phyloP scores from a whole-genome alignment of 2,797 vertebrate species.

The Naso thynnoides region DNA sequence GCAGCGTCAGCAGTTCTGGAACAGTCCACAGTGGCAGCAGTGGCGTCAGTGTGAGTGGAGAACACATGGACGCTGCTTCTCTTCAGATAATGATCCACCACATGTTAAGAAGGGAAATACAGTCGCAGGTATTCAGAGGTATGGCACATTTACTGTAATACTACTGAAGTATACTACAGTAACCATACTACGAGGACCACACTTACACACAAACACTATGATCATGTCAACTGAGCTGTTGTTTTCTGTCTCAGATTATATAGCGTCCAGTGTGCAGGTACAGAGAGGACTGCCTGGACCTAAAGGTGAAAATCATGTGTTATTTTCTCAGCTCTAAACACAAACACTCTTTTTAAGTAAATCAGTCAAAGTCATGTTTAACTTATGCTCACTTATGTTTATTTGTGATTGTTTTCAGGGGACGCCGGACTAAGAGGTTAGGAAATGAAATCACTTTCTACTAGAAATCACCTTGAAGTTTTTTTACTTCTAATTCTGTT shows the following conservation, averaged over 20 bases:
- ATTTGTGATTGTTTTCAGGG: conserved; percentile 62
- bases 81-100: conserved; percentile 81
- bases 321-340: not conserved
- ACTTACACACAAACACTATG: conserved; percentile 1
- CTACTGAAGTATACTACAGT: too few relatives aligned
- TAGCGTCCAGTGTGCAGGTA: conserved; percentile 67
- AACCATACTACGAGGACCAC: too few relatives aligned
- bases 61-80: conserved; percentile 46
- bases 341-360: not conserved
- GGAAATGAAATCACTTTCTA: conserved; percentile 1
- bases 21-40: not conserved
- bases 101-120: conserved; percentile 85
- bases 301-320: conserved; percentile 86
- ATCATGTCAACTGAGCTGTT: conserved; percentile 13
- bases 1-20: not conserved
- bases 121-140: conserved; percentile 88
- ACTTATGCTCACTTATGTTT: not conserved
- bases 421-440: conserved; percentile 77
- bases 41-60: conserved; percentile 16
- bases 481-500: not conserved
- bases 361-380: not conserved
- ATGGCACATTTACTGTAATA: conserved; percentile 34
- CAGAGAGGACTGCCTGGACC: conserved; percentile 86
- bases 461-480: not conserved
- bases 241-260: conserved; percentile 63